These are phyloP conservation scores for Adelges cooleyi DNA, from an alignment of 1,140 invertebrate genomes.

Conservation along the genomic window DNA sequence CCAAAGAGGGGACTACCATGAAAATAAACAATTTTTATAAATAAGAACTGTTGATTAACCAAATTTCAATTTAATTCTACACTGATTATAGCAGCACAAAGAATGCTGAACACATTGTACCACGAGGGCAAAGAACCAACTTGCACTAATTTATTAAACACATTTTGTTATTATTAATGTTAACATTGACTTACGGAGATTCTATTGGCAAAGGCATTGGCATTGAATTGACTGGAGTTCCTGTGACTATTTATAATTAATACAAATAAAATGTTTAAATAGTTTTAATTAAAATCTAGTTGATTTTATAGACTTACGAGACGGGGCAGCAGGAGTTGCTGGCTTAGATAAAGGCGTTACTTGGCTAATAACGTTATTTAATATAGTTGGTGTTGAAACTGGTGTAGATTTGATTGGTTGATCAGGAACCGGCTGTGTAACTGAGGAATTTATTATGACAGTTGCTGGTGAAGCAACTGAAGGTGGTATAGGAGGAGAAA, in stretches of 20 bases:
- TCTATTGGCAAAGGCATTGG: conserved; percentile 17
- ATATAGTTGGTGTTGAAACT: background rate
- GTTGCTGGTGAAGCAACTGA: background rate
- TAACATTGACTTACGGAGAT: conserved; percentile 12
- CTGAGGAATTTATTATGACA: background rate
- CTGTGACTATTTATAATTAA: conserved; percentile 5
- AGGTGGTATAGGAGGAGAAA: background rate
- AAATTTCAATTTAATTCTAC: too few species aligned
- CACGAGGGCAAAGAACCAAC: too few species aligned
- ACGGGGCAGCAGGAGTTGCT: background rate
- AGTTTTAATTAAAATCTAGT: background rate
- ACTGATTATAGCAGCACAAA: too few species aligned
- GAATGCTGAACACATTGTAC: too few species aligned
- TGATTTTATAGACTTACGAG: conserved; percentile 5
- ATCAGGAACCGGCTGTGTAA: background rate
- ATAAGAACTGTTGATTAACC: too few species aligned
- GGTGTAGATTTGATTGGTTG: background rate
- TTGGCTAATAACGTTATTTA: background rate
- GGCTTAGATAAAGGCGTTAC: background rate
- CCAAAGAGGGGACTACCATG: too few species aligned
- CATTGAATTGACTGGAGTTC: conserved; percentile 32
- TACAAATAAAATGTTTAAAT: conserved; percentile 24
- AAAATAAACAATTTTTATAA: too few species aligned
- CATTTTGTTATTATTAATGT: too few species aligned
- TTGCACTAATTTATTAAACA: too few species aligned